Conservation (phyloP, 2,797 vertebrate genomes). For the Buceros bicornis region DNA sequence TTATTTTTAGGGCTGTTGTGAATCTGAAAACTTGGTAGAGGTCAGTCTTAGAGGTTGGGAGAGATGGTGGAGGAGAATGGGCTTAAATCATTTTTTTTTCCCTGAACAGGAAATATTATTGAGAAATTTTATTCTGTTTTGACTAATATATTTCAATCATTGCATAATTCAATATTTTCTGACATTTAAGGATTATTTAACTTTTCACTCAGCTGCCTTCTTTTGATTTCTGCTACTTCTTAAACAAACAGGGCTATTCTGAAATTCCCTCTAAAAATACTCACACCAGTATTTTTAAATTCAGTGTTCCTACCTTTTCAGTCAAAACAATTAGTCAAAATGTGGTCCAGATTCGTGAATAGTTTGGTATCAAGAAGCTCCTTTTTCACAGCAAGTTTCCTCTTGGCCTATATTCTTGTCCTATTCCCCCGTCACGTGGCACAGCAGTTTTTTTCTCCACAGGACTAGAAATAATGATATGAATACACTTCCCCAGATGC, state of each 20-base stretch:
- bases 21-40: background rate
- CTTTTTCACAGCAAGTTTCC: background rate
- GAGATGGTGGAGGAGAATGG: background rate
- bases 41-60: background rate
- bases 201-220: background rate
- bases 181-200: background rate
- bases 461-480: background rate
- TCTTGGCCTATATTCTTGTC: background rate
- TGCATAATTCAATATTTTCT: background rate
- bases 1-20: background rate
- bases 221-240: background rate
- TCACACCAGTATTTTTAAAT: background rate
- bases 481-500: background rate
- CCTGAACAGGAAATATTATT: background rate
- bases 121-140: background rate
- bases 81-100: background rate
- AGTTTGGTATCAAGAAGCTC: background rate
- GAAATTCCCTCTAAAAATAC: background rate
- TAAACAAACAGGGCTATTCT: background rate
- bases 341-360: background rate
- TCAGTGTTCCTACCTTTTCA: background rate
- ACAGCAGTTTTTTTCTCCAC: background rate
- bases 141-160: background rate
- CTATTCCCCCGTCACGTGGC: rapidly evolving
- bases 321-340: background rate